phyloP scores from a whole-genome alignment of 1,140 invertebrate genomes.

The Druon quercuslanigerum region DNA sequence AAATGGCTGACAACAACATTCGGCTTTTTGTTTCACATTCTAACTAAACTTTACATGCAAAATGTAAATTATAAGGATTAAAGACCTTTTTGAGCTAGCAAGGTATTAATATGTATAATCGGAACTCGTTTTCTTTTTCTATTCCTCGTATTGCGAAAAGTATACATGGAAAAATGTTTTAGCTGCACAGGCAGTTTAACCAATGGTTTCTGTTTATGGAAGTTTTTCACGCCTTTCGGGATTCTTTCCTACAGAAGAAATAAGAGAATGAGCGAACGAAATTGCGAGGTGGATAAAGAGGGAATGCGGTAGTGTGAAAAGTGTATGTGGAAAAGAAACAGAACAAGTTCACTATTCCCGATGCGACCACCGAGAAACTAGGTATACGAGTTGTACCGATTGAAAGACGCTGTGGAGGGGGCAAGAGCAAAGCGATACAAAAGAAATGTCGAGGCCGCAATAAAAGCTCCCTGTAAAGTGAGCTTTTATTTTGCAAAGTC shows the following conservation, averaged over 20 bases:
- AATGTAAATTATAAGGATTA: no score
- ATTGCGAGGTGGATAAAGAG: not conserved
- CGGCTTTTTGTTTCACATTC: no score
- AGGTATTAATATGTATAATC: no score
- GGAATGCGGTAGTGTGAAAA: not conserved
- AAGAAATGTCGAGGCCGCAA: conserved; percentile 67
- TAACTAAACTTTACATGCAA: no score
- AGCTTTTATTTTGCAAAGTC: conserved; percentile 73
- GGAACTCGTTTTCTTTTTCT: no score
- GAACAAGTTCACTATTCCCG: conserved; percentile 49
- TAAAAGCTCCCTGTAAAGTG: conserved; percentile 70
- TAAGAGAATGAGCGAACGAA: not conserved
- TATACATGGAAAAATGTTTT: not conserved
- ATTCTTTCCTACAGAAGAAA: not conserved
- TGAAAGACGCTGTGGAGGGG: conserved; percentile 59
- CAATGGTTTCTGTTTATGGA: not conserved
- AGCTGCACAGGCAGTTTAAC: not conserved
- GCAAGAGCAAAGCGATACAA: conserved; percentile 63
- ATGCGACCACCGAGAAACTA: conserved; percentile 53
- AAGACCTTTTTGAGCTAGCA: no score
- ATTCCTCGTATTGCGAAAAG: not conserved
- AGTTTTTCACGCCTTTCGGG: not conserved
- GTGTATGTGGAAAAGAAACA: conserved; percentile 3
- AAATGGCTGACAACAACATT: no score
- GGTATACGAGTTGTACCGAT: conserved; percentile 64